Evolutionary conservation across 2,888 invertebrate genomes (phyloP).

Genomic region (Brenthis daphne): DNA sequence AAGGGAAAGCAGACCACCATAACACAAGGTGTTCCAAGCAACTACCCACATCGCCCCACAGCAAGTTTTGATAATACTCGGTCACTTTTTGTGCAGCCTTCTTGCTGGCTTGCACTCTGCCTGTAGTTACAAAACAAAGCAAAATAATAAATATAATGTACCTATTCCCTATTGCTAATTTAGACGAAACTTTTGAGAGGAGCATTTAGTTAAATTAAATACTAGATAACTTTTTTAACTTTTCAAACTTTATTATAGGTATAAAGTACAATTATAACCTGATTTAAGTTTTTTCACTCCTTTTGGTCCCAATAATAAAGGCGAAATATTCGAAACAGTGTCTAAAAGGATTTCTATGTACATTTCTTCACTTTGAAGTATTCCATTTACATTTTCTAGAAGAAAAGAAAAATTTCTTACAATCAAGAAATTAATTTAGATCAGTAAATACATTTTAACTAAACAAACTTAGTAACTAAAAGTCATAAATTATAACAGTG

Average conservation of each 20-base stretch:
- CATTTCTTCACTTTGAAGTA: slow-evolving; percentile 86
- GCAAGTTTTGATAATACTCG: slow-evolving; percentile 87
- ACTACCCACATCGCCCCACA: slow-evolving; percentile 92
- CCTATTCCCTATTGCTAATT: background rate
- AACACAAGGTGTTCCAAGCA: slow-evolving; percentile 90
- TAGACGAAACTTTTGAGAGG: background rate
- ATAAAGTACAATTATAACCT: slow-evolving; percentile 48
- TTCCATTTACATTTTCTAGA: slow-evolving; percentile 83
- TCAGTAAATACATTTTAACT: too few relatives aligned
- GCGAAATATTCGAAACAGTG: slow-evolving; percentile 82
- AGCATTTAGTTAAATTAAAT: background rate
- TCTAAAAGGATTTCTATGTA: slow-evolving; percentile 84
- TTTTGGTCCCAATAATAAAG: slow-evolving; percentile 83
- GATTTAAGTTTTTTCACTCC: slow-evolving; percentile 83
- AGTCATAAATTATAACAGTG: too few relatives aligned
- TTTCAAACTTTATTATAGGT: background rate
- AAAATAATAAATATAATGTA: slow-evolving; percentile 1
- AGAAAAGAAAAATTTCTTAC: slow-evolving; percentile 17
- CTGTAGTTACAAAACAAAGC: slow-evolving; percentile 57
- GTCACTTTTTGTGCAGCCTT: slow-evolving; percentile 84
- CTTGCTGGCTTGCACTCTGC: slow-evolving; percentile 81
- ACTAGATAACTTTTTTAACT: background rate
- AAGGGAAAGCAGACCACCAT: slow-evolving; percentile 91
- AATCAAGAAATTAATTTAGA: too few relatives aligned
- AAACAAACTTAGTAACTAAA: too few relatives aligned